Evolutionary conservation across 2,888 invertebrate genomes (phyloP), one percentile per base, ranked within the genome.

Genomic region (Sipunculus nudus): DNA sequence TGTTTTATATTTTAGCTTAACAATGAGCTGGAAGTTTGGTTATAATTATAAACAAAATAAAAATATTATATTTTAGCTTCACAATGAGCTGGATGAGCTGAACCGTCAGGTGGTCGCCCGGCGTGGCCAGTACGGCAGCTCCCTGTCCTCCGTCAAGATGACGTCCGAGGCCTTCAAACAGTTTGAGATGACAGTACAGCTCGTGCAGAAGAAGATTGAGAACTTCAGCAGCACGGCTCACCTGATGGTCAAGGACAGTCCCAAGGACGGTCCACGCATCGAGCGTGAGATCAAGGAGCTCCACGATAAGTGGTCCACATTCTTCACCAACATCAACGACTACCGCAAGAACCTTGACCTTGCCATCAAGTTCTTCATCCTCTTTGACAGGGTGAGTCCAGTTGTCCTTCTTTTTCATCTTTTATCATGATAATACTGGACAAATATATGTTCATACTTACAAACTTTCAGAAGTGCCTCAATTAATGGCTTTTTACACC

Each of bases 111-210:
- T 91, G 72, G 83, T 85, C 65, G 87, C 87, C 59, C 86, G 89
- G 69, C 87, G 88, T 73, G 89, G 88, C 56, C 89, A 90, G 82
- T 90, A 88, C 81, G 90, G 91, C 31, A 91, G 91, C 77, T 91
- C 90, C 68, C 84, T 90, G 68, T 86, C 88, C 6, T 88, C 89
- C 38, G 90, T 91, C 6, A 89, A 88, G 79, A 88, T 89, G 53
- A 89, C 89, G 45, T 89, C 90, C 5, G 84, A 88, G 68, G 89
- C 90, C 32, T 92, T 92, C 78, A 87, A 87, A 64, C 89, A 90
- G 75, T 91, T 92, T 80, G 91, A 92, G 84, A 89, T 89, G 81
- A 91, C 91, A 53, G 88, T 92, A 68, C 88, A 90, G 86, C 91
- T 92, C 71, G 85, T 91, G 70, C 90, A 91, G 78, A 87, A 87